Base-by-base conservation (phyloP, 2,888 invertebrate species). In the Harmothoe impar region DNA sequence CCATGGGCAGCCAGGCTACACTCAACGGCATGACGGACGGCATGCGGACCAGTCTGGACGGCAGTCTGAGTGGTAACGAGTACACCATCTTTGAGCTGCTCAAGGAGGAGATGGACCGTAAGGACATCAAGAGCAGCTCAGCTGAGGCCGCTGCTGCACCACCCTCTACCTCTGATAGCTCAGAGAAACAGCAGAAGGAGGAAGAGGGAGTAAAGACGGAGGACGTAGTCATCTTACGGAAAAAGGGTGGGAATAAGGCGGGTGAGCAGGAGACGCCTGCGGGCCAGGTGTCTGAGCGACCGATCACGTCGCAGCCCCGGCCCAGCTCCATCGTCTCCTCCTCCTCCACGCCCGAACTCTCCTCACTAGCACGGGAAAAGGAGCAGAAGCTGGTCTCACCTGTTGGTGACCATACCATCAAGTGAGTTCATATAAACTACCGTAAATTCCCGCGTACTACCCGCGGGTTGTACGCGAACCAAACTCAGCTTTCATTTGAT, bases 341-440 rank as follows among this genome's bases (percentile, higher is more conserved):
- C 25, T 81, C 90, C 17, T 91, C 91, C 33, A 62, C 54, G 52
- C 91, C 91, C 15, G 91, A 91, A 43, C 89, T 91, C 33, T 91
- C 90, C 25, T 31, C 81, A n/a, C 35, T 90, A 7, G 33, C 51
- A 7, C 17, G 68, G 43, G 35, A 84, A 25, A 90, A 90, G 54
- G 68, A 91, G 84, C 90, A 72, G 81, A 91, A 52, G 35, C 93
- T 95, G 54, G 95, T 95, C 31, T 93, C 94, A 84, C 93, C 93
- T 89, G 94, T 95, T 43, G 94, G 94, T 1, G 94, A 93, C 89
- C 93, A 92, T 85, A 95, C 95, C 78, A 93, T 95, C 81, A 94
- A 94, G 95, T 95, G 92, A 92, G 94, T 91, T n/a, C 3, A 72
- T 43, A 43, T 10, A 7, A 43, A 43, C 43, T 43, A n/a, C n/a